Conservation (phyloP, 2,113 vertebrate genomes). For the Rhegmatorhina hoffmannsi region DNA sequence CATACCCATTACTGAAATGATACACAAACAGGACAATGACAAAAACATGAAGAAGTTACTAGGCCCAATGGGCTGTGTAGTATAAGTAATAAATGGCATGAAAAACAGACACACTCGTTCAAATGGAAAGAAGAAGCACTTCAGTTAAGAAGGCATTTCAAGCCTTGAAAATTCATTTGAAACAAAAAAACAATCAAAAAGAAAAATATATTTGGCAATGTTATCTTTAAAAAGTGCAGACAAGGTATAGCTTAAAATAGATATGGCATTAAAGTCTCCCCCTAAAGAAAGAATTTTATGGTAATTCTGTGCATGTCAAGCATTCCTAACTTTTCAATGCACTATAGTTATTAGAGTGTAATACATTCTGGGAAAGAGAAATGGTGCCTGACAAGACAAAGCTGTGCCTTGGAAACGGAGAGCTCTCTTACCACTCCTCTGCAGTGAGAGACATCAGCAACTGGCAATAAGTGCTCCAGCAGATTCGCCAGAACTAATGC, state of each 20-base stretch:
- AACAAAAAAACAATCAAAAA: neutral
- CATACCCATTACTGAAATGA: neutral
- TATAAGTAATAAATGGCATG: neutral
- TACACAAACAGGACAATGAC: neutral
- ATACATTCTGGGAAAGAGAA: neutral
- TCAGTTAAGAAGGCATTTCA: neutral
- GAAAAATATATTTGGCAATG: conserved; percentile 42
- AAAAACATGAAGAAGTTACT: conserved; percentile 8
- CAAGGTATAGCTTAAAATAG: neutral
- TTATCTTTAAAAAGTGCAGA: conserved; percentile 34
- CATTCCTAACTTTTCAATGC: neutral
- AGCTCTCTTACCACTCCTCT: neutral
- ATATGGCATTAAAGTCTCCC: neutral
- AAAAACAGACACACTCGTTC: neutral
- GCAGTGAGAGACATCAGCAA: neutral
- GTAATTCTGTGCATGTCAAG: neutral
- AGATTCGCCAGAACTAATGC: neutral
- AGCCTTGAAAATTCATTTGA: neutral
- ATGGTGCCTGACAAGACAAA: neutral
- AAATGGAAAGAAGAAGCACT: conserved; percentile 32
- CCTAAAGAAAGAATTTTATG: neutral
- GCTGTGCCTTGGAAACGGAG: neutral
- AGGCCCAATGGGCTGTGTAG: conserved; percentile 18
- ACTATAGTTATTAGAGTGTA: neutral
- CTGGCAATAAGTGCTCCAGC: neutral